Conservation (phyloP, 1,140 invertebrate species). For the Listronotus oregonensis region DNA sequence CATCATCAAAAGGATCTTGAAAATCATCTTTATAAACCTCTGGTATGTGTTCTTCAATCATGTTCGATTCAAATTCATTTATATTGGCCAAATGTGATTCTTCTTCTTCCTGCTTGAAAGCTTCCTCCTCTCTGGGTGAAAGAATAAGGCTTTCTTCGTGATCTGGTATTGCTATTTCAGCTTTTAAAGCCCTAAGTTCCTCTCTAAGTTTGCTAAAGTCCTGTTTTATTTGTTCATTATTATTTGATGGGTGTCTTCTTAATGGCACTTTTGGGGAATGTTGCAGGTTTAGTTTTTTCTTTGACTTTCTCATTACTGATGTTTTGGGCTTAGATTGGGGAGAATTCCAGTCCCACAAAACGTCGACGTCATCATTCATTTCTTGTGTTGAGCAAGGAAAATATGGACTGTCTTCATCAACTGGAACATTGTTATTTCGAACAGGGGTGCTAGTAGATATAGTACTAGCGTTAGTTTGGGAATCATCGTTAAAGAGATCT, state of each 20-base stretch:
- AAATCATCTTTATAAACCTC: slow-evolving; percentile 25
- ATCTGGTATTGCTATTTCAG: slow-evolving; percentile 45
- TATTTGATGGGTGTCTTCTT: slow-evolving; percentile 42
- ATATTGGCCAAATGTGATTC: neutral
- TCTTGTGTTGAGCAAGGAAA: slow-evolving; percentile 47
- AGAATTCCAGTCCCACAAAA: slow-evolving; percentile 54
- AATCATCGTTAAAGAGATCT: slow-evolving; percentile 11
- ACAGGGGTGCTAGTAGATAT: slow-evolving; percentile 3
- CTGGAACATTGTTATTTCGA: slow-evolving; percentile 13
- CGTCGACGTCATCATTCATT: slow-evolving; percentile 47
- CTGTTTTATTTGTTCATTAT: slow-evolving; percentile 37
- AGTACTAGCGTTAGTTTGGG: neutral
- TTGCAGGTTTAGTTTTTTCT: slow-evolving; percentile 36
- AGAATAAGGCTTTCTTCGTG: slow-evolving; percentile 43
- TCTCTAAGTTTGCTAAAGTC: slow-evolving; percentile 50
- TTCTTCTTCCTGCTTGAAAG: slow-evolving; percentile 26
- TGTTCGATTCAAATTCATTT: neutral
- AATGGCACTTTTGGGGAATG: slow-evolving; percentile 45
- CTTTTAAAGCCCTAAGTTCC: slow-evolving; percentile 47
- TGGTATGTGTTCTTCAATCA: slow-evolving; percentile 11
- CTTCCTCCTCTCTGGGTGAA: slow-evolving; percentile 43
- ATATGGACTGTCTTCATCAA: slow-evolving; percentile 35
- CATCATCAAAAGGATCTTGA: slow-evolving; percentile 50
- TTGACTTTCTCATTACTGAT: slow-evolving; percentile 31
- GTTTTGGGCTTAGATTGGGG: slow-evolving; percentile 45